Conservation (phyloP, 2,113 vertebrate genomes). For the Lichenostomus cassidix region DNA sequence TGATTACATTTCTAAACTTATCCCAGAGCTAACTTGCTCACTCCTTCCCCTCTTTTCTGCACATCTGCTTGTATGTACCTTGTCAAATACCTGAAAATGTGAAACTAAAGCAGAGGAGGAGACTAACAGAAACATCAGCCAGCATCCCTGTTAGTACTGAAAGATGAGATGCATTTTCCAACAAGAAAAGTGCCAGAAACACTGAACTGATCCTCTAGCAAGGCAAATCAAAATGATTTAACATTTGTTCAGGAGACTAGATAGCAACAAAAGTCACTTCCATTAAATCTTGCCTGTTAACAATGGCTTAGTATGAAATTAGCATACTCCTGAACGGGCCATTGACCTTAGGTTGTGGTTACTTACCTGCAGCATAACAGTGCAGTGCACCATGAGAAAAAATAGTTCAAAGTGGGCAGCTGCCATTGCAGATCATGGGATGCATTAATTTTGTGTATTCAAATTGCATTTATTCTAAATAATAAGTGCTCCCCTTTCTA, state of each 20-base stretch:
- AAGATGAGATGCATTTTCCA: background rate
- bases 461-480: background rate
- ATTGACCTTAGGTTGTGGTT: background rate
- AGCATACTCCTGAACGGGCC: background rate
- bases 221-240: background rate
- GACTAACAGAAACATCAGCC: background rate
- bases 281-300: background rate
- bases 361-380: background rate
- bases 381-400: background rate
- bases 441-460: background rate
- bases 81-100: background rate
- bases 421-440: background rate
- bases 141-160: background rate
- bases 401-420: background rate
- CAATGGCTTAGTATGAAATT: background rate
- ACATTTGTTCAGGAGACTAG: background rate
- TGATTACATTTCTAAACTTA: background rate
- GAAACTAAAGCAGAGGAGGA: background rate
- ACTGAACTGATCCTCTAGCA: background rate
- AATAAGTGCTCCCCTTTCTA: background rate
- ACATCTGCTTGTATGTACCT: background rate
- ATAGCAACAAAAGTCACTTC: background rate
- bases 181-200: background rate
- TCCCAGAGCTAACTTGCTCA: background rate
- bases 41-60: background rate